Evolutionary conservation across 1,140 invertebrate genomes (phyloP), one percentile per base, ranked within the genome.

Genomic region (Cotesia glomerata): DNA sequence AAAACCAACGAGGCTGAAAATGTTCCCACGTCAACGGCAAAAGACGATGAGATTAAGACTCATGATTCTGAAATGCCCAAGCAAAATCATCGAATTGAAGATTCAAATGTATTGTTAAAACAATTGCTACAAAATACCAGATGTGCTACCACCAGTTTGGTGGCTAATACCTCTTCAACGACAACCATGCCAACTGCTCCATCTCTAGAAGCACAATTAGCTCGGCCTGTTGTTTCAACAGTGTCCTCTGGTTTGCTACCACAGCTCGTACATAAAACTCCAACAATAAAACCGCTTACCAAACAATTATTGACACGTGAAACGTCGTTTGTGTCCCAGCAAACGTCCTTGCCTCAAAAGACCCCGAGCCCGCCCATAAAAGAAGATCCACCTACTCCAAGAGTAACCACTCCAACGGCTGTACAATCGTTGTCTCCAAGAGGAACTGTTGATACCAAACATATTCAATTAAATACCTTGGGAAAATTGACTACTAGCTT

Each of bases 21-120:
- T 76, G 71, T 75, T 51, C 59, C 74, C 16, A 77, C 65, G 32
- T 69, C 74, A 5, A 72, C 72, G 51, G 65, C 59, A n/a, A 85
- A 85, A 51, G 84, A 85, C 3, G 80, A 84, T 54, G 80, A 80
- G 32, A 62, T 74, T 66, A 76, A 45, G 26, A 67, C 69, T 0
- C 72, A 75, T 52, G 35, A 8, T 45, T 74, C 4, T 84, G 86
- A 5, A 26, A 56, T 4, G 72, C 8, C 5, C 86, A 87, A 76
- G 66, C 18, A 3, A 11, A 80, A 75, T 70, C 83, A 84, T 18
- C 80, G 91, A 78, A 88, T 90, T 59, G 93, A 94, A 77, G 93
- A 95, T 75, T 93, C 93, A 81, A 97, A 97, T 87, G 95, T 96
- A 8, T 84, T 98, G 14, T 83, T 98, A 16, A 97, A 97, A 80